Evolutionary conservation across 2,888 invertebrate species (phyloP), one percentile per base, ranked within the genome.

Genomic region (Drosophila fungiperda): DNA sequence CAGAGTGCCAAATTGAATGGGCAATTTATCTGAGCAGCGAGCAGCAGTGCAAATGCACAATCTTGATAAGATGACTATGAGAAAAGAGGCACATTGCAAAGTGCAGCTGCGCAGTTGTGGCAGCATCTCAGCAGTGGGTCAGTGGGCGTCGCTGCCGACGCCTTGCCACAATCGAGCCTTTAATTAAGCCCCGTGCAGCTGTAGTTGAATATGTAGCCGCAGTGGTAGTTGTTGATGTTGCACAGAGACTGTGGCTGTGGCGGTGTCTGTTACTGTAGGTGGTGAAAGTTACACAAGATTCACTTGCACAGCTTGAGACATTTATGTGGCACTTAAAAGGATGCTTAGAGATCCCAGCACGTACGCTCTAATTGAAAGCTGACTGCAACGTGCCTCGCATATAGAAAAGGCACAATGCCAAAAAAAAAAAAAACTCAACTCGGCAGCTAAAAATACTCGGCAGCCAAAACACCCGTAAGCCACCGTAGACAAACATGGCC

Each of bases 241-340:
- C 29, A 26, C 3, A 26, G 29, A 5, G 5, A 5, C 7, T 20
- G 29, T 7, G 15, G 15, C 45, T 45, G 40, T 11, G 6, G 40
- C n/a, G 53, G 61, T n/a, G 3, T 52, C 52, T 63, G 64, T 54
- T 35, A 52, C 78, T 64, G 65, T 26, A 26, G 55, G 58, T 33
- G 83, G 83, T 88, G 84, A 84, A 88, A 84, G 84, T 86, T 86
- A 83, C 82, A 71, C 87, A 78, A 85, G 78, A 80, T 88, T 73
- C 83, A 88, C 78, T 88, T 72, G 63, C 71, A 68, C 64, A 87
- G 82, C 82, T 59, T 77, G 89, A 79, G 87, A 82, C 84, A 83
- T 85, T 85, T 79, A 89, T 89, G 87, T 87, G 82, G 80, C 87
- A 80, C 71, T 84, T 81, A 75, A 83, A 81, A 85, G 89, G 89